Percentiles rank a stretch among this genome's conserved stretches.
Evolutionary conservation across 1,140 invertebrate genomes (phyloP).

Genomic region (Cepaea nemoralis): DNA sequence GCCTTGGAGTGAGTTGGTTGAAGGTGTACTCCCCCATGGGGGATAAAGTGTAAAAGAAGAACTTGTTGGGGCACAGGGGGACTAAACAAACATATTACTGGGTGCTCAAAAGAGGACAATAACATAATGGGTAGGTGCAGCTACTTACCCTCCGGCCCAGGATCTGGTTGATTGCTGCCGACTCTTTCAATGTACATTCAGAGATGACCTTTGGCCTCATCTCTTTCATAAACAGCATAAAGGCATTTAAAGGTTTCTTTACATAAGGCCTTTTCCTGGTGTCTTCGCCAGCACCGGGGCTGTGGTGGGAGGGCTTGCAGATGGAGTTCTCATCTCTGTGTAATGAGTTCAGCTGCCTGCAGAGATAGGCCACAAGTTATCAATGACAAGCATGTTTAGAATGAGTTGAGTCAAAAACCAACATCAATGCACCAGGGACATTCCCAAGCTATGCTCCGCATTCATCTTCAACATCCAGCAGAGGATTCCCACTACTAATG

Average conservation of each 20-base stretch:
- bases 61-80: no score
- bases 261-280: constrained; percentile 81
- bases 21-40: no score
- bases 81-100: no score
- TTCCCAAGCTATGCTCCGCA: no score
- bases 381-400: no score
- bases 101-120: no score
- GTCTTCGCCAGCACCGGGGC: constrained; percentile 41
- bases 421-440: no score
- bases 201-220: constrained; percentile 98
- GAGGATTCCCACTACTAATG: no score
- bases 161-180: constrained; percentile 99
- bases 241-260: constrained; percentile 99
- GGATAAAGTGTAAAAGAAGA: no score
- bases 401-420: no score
- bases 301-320: constrained; percentile 30
- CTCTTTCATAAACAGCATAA: constrained; percentile 99
- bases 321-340: constrained; percentile 39
- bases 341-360: constrained; percentile 38
- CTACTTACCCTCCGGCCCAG: constrained; percentile 89
- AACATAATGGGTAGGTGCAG: background rate
- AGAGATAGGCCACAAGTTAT: background rate
- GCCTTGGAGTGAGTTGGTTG: no score
- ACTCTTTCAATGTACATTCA: constrained; percentile 98
- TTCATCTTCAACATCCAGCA: no score